Base-by-base conservation (phyloP, 2,797 vertebrate species). In the Decapterus maruadsi region DNA sequence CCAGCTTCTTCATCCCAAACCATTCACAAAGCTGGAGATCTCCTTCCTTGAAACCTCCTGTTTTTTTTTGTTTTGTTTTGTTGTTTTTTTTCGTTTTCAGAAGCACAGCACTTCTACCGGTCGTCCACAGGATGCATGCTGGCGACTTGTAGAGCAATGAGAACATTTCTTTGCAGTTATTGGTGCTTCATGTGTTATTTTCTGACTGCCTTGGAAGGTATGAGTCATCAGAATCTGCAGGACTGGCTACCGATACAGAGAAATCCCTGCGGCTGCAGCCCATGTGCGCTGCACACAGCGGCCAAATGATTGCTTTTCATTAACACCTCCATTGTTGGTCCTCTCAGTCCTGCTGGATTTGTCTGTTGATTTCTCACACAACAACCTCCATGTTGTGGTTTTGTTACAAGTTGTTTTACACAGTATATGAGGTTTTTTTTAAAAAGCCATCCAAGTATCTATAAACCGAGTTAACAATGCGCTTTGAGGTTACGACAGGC, bases 191-290 rank as follows among this genome's bases (percentile, higher is more conserved):
- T 83, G 78, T 81, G 90, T 89, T 80, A 78, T 78, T 84, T 68
- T 58, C 29, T 64, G 61, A 4, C 67, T 81, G 71, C 78, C 51
- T 16, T 87, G 92, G 91, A 89, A 89, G 81, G 60, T 90, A 70
- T 91, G 90, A 91, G 81, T 94, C 91, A 92, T 84, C 45, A 2
- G 62, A 31, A 59, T 69, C 31, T 12, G 54, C 26, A 4, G 20
- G 16, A 17, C 63, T 71, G 42, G 45, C 26, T 62, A 50, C 65
- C 75, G 58, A 68, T 48, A 67, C 29, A 53, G 58, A 67, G 46
- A 73, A 68, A 50, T 26, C 43, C 34, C 36, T 29, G 43, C 51
- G 42, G 43, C 64, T 70, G 62, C 31, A 29, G 51, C 1, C 6
- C 34, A 75, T 75, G 64, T 65, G 40, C 14, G 66, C 40, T 14